Evolutionary conservation across 2,113 vertebrate species (phyloP), one percentile per base, ranked within the genome.

Genomic region (Cepphus grylle): DNA sequence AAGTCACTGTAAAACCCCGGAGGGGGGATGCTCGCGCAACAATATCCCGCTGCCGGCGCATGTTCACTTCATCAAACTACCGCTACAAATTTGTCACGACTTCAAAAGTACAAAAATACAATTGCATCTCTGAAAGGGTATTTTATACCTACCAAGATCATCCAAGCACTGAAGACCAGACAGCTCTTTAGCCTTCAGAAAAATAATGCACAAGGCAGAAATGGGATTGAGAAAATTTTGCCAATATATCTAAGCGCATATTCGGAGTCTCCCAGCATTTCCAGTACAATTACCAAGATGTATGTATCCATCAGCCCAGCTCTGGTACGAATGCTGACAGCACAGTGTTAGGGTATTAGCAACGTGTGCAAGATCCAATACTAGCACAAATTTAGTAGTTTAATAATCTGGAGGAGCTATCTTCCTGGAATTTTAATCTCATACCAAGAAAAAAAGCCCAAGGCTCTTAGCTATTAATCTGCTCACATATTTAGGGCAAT

Each of bases 381-480:
- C 81, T 11, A 66, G 89, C 83, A 80, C 71, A 95, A 95, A 95
- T 95, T 89, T 91, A 95, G 74, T 83, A 82, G 86, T 95, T 97
- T 95, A 96, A 95, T 97, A 82, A 97, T 96, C 89, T 95, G 81
- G 84, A 96, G 87, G 78, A 95, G 93, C 66, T 96, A 93, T 89
- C 95, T 97, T 92, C 93, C 70, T 86, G 93, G 95, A 96, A 91
- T 97, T 97, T 97, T 95, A 95, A 96, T 94, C 96, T 96, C 86
- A 90, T 88, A 81, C 52, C 63, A 70, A 95, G 77, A 58, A 62
- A 88, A 72, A 78, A 87, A 85, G 26, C 9, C 19, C 65, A 91
- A 91, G 66, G 88, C 70, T 95, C 86, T 95, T 86, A 84, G 91
- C 84, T 96, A 96, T 96, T 94, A 93, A 96, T 94, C 94, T 96